Base-by-base conservation (phyloP, 2,888 invertebrate species). In the Deilephila elpenor region DNA sequence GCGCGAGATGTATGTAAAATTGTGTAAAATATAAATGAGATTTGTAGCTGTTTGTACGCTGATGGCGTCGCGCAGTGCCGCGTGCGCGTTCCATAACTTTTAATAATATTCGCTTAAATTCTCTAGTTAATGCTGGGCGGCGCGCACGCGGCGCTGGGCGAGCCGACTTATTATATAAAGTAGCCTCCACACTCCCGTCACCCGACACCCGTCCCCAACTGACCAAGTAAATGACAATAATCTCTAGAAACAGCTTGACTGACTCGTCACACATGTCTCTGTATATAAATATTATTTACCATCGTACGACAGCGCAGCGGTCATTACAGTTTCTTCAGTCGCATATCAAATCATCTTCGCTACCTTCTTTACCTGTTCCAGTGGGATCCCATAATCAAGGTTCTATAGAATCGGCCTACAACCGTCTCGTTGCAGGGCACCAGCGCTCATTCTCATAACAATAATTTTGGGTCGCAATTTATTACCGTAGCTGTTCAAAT, bases 171-270 rank as follows among this genome's bases (percentile, higher is more conserved):
- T 75, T 76, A 44, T 77, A 73, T 83, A 77, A 80, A 80, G 80
- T 88, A 88, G 83, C 80, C 79, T 83, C 81, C 85, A 85, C 82
- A 85, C 82, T 86, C 78, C 81, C 85, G 44, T 11, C 44, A 44
- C 44, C 44, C 44, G 44, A 44, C 44, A 44, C 44, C 44, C 44
- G 83, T 88, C 87, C 86, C 86, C 82, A 91, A 89, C 90, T 91
- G 94, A 94, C 94, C 94, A 94, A 93, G 85, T 89, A 86, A 89
- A 89, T 90, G 94, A 94, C 94, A 94, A 94, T 94, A 94, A 94
- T 92, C 88, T 92, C 88, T 93, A 92, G 91, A 91, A 86, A 87
- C 91, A 88, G 89, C 90, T 91, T 85, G 89, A 87, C 87, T 83
- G 84, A 87, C 83, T 87, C 85, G 85, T 85, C 89, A 88, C 67